Evolutionary conservation across 2,797 vertebrate genomes (phyloP).

Genomic region (Channa striata): DNA sequence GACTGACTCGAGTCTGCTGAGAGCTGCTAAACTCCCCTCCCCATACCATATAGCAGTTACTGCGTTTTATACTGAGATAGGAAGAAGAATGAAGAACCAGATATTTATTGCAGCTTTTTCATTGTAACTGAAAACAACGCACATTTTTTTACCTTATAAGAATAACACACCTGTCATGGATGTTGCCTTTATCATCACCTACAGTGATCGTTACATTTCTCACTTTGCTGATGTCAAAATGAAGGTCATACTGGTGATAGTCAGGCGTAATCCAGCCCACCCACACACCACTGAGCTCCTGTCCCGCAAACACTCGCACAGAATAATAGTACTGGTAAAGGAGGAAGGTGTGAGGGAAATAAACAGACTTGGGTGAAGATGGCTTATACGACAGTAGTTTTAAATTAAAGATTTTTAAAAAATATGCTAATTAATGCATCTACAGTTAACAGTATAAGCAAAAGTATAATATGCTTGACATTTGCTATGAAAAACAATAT

Average conservation of each 20-base stretch:
- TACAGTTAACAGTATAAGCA: too few relatives aligned
- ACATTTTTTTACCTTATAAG: neutral
- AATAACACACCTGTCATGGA: slow-evolving; percentile 91
- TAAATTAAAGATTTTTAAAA: too few relatives aligned
- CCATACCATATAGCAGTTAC: slow-evolving; percentile 98
- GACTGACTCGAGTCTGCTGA: slow-evolving; percentile 92
- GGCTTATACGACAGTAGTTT: neutral
- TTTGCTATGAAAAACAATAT: neutral
- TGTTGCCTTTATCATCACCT: slow-evolving; percentile 93
- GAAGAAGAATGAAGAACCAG: neutral
- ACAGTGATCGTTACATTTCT: slow-evolving; percentile 93
- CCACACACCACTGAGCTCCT: slow-evolving; percentile 93
- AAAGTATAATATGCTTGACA: too few relatives aligned
- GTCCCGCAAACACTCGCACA: slow-evolving; percentile 92
- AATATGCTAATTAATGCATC: too few relatives aligned
- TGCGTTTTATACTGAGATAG: slow-evolving; percentile 90
- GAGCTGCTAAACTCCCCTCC: slow-evolving; percentile 92
- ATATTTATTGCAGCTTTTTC: neutral
- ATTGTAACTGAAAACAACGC: neutral
- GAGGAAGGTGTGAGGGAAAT: slow-evolving; percentile 22
- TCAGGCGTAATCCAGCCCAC: slow-evolving; percentile 96
- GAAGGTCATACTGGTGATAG: slow-evolving; percentile 92
- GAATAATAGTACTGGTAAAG: slow-evolving; percentile 92
- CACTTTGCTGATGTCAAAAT: slow-evolving; percentile 93
- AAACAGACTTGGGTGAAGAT: slow-evolving; percentile 5